Evolutionary conservation across 2,888 invertebrate species (phyloP).

Genomic region (Allygus modestus): DNA sequence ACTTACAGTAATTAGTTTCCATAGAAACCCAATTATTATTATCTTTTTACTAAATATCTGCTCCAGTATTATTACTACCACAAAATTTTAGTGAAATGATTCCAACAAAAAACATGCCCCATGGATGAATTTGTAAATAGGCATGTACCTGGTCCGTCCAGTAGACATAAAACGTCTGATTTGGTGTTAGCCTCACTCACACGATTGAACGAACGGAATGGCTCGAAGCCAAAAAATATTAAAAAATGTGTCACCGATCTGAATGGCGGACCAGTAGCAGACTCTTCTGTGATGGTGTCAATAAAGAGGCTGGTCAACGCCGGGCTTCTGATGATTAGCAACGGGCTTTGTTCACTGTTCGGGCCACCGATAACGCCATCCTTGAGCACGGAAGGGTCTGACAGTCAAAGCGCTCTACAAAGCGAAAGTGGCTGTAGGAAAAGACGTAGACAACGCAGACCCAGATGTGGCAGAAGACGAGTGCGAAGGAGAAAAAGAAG

Average conservation of each 20-base stretch:
- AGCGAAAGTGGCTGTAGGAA: background rate
- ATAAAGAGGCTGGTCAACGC: background rate
- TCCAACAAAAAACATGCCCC: background rate
- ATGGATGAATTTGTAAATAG: background rate
- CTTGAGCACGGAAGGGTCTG: background rate
- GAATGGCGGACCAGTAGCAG: background rate
- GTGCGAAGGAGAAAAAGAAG: background rate
- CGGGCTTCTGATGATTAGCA: background rate
- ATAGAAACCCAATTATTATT: background rate
- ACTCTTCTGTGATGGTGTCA: background rate
- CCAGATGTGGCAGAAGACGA: background rate
- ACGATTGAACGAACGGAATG: background rate
- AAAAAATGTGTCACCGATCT: background rate
- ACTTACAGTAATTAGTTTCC: background rate
- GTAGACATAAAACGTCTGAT: background rate
- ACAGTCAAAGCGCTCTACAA: background rate
- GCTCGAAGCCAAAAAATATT: background rate
- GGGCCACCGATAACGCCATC: background rate
- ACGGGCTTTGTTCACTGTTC: background rate
- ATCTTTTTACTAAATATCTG: background rate
- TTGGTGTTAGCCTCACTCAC: background rate
- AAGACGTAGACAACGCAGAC: background rate
- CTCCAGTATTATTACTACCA: background rate
- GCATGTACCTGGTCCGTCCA: background rate
- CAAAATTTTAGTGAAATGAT: slow-evolving; percentile 4